Evolutionary conservation across 2,113 vertebrate genomes (phyloP).

Genomic region (Tricholaema leucomelas): DNA sequence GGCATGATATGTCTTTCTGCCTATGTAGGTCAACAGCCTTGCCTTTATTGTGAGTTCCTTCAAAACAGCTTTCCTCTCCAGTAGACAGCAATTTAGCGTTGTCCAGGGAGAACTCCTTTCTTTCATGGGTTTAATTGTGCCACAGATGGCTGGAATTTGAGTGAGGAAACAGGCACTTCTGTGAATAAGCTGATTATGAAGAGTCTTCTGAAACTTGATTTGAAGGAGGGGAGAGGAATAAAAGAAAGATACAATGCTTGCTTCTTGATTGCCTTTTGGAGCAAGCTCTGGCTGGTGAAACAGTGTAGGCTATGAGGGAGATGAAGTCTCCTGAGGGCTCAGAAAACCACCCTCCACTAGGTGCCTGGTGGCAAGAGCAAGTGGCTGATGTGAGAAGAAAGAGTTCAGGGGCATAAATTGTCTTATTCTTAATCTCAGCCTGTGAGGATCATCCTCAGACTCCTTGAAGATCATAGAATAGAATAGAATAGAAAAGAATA

Average conservation of each 20-base stretch:
- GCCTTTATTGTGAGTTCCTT: not conserved
- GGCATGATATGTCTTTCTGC: conserved; percentile 21
- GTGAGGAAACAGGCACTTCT: not conserved
- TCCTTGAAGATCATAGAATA: not conserved
- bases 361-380: not conserved
- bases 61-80: conserved; percentile 12
- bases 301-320: not conserved
- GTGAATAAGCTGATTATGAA: not conserved
- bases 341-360: not conserved
- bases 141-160: not conserved
- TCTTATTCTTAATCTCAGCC: not conserved
- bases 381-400: no score
- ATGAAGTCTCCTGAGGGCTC: not conserved
- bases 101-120: not conserved
- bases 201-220: not conserved
- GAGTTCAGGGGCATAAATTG: not conserved
- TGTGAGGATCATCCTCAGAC: not conserved
- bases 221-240: not conserved
- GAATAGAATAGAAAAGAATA: no score
- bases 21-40: conserved; percentile 27
- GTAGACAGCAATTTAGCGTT: not conserved
- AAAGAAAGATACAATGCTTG: not conserved
- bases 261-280: not conserved
- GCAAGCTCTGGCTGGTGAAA: not conserved
- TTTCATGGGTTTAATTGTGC: conserved; percentile 3